These are phyloP conservation scores for Alca torda DNA, from an alignment of 2,797 vertebrate genomes.

Conservation along the genomic window DNA sequence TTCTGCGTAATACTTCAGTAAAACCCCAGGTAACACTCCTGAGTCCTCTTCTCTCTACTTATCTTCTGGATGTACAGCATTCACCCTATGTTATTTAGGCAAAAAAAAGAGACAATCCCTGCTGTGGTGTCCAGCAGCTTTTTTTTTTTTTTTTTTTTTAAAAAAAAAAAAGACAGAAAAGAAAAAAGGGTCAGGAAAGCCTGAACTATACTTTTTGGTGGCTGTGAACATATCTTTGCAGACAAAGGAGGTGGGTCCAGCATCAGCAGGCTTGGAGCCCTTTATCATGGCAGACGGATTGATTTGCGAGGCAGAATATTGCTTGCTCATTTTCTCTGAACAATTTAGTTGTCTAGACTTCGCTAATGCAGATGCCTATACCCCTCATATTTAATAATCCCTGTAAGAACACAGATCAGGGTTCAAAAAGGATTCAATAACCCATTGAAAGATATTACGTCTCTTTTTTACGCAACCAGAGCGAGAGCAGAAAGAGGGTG, in stretches of 20 bases:
- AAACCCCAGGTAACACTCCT: background rate
- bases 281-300: background rate
- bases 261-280: background rate
- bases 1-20: background rate
- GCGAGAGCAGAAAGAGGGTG: background rate
- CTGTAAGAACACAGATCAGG: background rate
- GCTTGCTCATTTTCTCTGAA: constrained; percentile 16
- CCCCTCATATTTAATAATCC: constrained; percentile 28
- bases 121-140: background rate
- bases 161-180: background rate
- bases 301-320: constrained; percentile 43
- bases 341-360: constrained; percentile 39
- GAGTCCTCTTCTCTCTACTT: background rate
- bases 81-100: background rate
- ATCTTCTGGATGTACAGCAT: background rate
- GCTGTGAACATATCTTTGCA: background rate
- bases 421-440: background rate
- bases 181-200: background rate
- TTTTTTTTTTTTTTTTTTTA: too few species aligned
- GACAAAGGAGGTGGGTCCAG: background rate
- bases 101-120: background rate
- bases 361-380: constrained; percentile 21
- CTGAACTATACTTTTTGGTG: background rate
- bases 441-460: background rate
- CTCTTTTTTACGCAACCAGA: constrained; percentile 1